These are phyloP conservation scores for Seriola quinqueradiata DNA, from an alignment of 2,113 vertebrate species.

Conservation along the genomic window DNA sequence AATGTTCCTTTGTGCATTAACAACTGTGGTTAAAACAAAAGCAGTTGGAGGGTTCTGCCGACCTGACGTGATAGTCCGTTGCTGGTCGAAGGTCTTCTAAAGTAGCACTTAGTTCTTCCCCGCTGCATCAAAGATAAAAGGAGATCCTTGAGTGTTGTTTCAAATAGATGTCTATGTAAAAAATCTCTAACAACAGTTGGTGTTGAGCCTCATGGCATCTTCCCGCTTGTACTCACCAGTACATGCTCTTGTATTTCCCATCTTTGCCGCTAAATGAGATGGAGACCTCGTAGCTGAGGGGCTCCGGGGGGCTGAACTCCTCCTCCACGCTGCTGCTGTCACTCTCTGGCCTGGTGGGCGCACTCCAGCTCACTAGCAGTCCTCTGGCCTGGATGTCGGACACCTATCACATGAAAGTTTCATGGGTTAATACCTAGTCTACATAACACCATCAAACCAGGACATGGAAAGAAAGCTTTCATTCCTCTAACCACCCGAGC, in stretches of 20 bases:
- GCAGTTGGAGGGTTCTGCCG: conserved; percentile 52
- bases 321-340: conserved; percentile 80
- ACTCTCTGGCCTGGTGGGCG: conserved; percentile 82
- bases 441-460: background rate
- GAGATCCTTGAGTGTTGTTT: background rate
- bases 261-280: conserved; percentile 92
- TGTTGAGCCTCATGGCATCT: background rate
- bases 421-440: background rate
- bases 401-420: conserved; percentile 80
- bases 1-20: background rate
- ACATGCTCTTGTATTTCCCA: conserved; percentile 90
- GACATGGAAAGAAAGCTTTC: background rate
- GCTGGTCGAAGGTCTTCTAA: conserved; percentile 95
- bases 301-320: conserved; percentile 73
- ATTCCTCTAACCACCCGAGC: background rate
- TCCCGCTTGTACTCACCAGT: conserved; percentile 83
- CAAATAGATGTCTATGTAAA: background rate
- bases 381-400: conserved; percentile 91
- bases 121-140: conserved; percentile 78
- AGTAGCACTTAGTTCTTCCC: conserved; percentile 91
- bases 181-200: background rate
- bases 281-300: conserved; percentile 89
- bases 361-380: conserved; percentile 88
- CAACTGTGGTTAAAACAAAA: background rate
- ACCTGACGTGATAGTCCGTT: conserved; percentile 97